Percentiles rank a stretch among this genome's conserved stretches.
phyloP scores from a whole-genome alignment of 1,140 invertebrate species.

The Mercenaria mercenaria region DNA sequence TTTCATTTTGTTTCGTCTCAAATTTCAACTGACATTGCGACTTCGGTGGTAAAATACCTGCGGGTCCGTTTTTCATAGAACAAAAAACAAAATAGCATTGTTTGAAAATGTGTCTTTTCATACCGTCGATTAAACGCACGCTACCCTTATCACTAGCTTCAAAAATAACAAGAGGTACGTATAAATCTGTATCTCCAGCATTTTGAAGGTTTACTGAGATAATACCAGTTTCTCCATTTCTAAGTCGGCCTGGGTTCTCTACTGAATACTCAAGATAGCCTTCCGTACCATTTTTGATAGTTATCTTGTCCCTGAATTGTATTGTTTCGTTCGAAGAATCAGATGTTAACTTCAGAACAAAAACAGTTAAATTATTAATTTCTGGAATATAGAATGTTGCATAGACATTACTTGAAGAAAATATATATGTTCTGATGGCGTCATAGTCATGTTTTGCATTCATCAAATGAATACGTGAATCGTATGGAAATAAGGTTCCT shows the following conservation, averaged over 20 bases:
- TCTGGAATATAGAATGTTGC: slow-evolving; percentile 28
- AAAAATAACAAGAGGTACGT: neutral
- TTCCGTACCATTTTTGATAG: neutral
- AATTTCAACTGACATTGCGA: neutral
- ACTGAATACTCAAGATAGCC: neutral
- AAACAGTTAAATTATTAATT: too few relatives aligned
- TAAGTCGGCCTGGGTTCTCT: neutral
- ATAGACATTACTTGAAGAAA: slow-evolving; percentile 11
- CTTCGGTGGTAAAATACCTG: neutral
- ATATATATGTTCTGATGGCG: neutral
- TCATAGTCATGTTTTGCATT: neutral
- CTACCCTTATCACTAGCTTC: neutral
- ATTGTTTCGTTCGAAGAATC: neutral
- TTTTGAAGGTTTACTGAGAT: neutral
- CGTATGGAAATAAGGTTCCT: slow-evolving; percentile 23
- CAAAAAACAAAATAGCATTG: neutral
- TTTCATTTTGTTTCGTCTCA: slow-evolving; percentile 6
- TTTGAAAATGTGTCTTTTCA: neutral
- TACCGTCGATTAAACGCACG: neutral
- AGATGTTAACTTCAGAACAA: too few relatives aligned
- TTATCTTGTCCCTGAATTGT: neutral
- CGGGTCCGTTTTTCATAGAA: neutral
- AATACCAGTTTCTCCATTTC: neutral
- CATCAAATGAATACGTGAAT: neutral
- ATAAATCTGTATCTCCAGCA: neutral